Base-by-base conservation (phyloP, 2,888 invertebrate species). In the Kuschelorhynchus macadamiae region DNA sequence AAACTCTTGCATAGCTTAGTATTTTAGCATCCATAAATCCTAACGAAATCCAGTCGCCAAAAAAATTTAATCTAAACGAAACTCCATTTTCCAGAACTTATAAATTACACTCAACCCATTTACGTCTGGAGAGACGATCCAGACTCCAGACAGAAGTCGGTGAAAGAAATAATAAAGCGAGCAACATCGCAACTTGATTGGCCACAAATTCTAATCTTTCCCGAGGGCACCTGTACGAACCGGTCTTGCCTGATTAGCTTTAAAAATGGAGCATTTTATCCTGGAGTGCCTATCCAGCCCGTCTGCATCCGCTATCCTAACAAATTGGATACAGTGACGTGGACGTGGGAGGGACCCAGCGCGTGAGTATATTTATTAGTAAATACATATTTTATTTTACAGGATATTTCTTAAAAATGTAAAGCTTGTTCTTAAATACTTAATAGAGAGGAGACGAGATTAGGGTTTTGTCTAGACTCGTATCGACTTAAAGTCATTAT, bases 181-280 rank as follows among this genome's bases (percentile, higher is more conserved):
- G 94, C 95, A 0, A 92, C 91, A 4, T 94, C 95, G 0, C 89
- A 90, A 56, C 89, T 92, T 72, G 89, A 93, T 77, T 97, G 97
- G 96, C 96, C 96, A 0, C 95, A 95, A 88, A 91, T 97, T 55
- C 88, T 96, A 67, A 96, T 98, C 78, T 98, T 97, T 84, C 96
- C 97, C 0, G 97, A 98, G 83, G 98, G 97, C 49, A 98, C 98
- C 0, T 97, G 97, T 83, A 96, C 97, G 25, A 98, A 98, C 85
- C 89, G 97, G 20, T 92, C 92, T 0, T 95, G 95, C 79, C 85
- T 98, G 75, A 94, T 95, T 75, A 93, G 94, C 33, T 95, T 95
- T 84, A 95, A 94, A 82, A 91, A 92, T 1, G 97, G 97, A 39
- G 97, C 96, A 9, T 98, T 98, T 85, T 94, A 94, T 84, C 96